Conservation (phyloP, 1,140 invertebrate genomes). For the Bathynomus jamesi region DNA sequence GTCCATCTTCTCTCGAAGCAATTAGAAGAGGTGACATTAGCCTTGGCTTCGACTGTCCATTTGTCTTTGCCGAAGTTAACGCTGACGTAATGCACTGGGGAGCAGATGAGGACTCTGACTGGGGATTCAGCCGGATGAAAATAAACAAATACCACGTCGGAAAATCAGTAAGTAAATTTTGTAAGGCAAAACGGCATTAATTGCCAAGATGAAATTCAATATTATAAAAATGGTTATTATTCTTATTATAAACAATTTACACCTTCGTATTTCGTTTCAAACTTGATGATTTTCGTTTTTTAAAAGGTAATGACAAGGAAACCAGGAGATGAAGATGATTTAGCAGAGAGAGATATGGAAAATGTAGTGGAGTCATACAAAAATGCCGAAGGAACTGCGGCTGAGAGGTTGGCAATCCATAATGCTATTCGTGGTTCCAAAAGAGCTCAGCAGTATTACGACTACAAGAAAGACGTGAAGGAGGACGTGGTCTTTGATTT, state of each 20-base stretch:
- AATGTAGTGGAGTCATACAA: constrained; percentile 68
- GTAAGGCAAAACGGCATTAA: too few species aligned
- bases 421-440: constrained; percentile 57
- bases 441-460: constrained; percentile 58
- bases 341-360: constrained; percentile 54
- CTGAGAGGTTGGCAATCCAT: constrained; percentile 58
- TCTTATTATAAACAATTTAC: background rate
- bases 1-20: constrained; percentile 58
- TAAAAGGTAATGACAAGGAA: constrained; percentile 66
- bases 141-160: constrained; percentile 56
- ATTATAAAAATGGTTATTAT: background rate
- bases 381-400: constrained; percentile 48
- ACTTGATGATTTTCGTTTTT: constrained; percentile 51
- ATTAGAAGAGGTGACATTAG: constrained; percentile 66
- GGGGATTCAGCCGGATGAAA: constrained; percentile 58
- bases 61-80: constrained; percentile 70
- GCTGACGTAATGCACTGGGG: constrained; percentile 63
- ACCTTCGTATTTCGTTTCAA: background rate
- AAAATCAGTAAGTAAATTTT: constrained; percentile 13
- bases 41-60: constrained; percentile 62
- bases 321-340: constrained; percentile 59
- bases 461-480: constrained; percentile 48
- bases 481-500: constrained; percentile 62
- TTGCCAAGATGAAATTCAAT: too few species aligned
- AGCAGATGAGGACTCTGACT: constrained; percentile 52